A percentile compares a stretch with the other conserved stretches of the same genome.
Conservation (phyloP, 1,140 invertebrate genomes). For the Amphibalanus amphitrite region DNA sequence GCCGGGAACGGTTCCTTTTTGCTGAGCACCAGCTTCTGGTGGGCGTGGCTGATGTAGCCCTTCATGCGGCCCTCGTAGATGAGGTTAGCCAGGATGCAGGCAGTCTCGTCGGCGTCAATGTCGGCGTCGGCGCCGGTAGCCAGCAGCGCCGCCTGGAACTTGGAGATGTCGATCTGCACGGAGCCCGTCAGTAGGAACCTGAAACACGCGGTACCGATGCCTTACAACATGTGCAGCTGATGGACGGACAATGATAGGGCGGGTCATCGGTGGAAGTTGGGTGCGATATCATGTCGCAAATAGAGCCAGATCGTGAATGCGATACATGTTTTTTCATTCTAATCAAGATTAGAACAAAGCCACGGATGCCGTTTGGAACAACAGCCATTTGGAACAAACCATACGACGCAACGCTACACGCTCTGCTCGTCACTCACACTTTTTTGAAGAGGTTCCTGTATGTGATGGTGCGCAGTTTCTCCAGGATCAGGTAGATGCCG, state of each 20-base stretch:
- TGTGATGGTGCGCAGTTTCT: constrained; percentile 86
- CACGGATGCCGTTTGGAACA: too few relatives aligned
- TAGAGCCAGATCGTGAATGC: too few relatives aligned
- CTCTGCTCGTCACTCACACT: constrained; percentile 38
- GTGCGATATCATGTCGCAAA: too few relatives aligned
- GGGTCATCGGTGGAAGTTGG: too few relatives aligned
- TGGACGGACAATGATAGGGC: too few relatives aligned
- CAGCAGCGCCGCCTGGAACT: constrained; percentile 57
- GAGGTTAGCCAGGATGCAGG: constrained; percentile 90
- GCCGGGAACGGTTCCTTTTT: constrained; percentile 89
- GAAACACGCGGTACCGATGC: neutral
- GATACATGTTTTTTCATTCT: too few relatives aligned
- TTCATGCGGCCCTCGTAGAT: constrained; percentile 89
- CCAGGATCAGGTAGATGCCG: constrained; percentile 90
- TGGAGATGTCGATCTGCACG: constrained; percentile 74
- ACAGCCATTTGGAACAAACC: too few relatives aligned
- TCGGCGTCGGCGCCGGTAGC: neutral
- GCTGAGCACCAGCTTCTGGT: constrained; percentile 91
- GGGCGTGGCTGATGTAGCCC: constrained; percentile 93
- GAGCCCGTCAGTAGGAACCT: constrained; percentile 45
- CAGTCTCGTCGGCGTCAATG: constrained; percentile 76
- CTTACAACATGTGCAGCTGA: neutral
- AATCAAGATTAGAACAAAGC: too few relatives aligned
- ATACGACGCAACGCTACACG: too few relatives aligned
- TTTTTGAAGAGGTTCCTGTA: constrained; percentile 94